phyloP scores from a whole-genome alignment of 2,113 vertebrate genomes.

The Sisor rabdophorus region DNA sequence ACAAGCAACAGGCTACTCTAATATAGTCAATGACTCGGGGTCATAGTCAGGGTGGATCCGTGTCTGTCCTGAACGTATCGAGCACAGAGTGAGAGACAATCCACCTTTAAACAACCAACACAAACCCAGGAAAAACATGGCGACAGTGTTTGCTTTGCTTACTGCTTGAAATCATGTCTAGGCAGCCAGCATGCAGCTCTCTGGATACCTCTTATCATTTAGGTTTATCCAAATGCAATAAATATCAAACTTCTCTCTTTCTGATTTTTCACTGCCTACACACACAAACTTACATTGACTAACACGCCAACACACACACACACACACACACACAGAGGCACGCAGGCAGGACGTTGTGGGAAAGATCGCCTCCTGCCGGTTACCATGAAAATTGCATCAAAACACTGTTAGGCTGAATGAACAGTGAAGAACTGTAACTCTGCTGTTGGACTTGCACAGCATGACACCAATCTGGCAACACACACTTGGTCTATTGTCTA shows the following conservation, averaged over 20 bases:
- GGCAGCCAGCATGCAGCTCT: not conserved
- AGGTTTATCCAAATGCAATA: too few species aligned
- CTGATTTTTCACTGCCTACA: too few species aligned
- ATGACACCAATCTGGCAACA: not conserved
- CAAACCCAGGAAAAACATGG: not conserved
- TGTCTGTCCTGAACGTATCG: not conserved
- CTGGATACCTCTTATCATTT: not conserved
- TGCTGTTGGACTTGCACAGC: not conserved
- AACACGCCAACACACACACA: not conserved
- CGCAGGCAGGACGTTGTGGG: conserved; percentile 15
- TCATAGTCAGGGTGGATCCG: not conserved
- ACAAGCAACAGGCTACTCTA: not conserved
- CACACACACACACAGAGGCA: not conserved
- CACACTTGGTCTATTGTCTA: not conserved
- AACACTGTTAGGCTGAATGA: not conserved
- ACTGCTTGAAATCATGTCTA: not conserved
- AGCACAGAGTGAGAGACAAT: not conserved
- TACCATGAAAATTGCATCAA: not conserved
- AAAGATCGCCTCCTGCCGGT: conserved; percentile 69
- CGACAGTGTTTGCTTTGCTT: too few species aligned
- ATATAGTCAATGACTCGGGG: not conserved
- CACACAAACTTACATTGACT: too few species aligned
- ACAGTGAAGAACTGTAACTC: not conserved
- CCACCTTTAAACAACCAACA: not conserved
- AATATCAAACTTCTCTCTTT: too few species aligned